Conservation (phyloP, 37 sponge, comb jelly and placozoan genomes). For the Beroe forskalii region DNA sequence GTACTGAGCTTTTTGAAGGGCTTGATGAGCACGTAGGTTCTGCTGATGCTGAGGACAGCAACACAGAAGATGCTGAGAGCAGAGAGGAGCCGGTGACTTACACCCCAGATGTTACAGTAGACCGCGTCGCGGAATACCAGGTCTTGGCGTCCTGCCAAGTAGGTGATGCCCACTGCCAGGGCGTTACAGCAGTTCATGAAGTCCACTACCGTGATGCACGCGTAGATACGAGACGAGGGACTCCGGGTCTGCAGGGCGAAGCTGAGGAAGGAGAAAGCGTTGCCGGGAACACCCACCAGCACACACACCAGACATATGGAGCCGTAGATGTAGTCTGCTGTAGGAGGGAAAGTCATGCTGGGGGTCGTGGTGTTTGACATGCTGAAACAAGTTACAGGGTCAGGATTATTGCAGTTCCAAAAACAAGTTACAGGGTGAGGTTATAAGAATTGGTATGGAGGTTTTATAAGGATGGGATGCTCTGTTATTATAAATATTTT, state of each 20-base stretch:
- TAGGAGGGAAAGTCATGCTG: neutral
- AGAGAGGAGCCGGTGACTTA: constrained; percentile 33
- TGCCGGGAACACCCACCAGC: constrained; percentile 46
- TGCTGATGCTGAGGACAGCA: neutral
- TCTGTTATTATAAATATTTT: too few species aligned
- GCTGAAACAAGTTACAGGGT: too few species aligned
- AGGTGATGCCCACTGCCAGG: constrained; percentile 21
- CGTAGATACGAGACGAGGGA: neutral
- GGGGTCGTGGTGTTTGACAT: neutral
- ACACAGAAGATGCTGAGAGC: constrained; percentile 62
- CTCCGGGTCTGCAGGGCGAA: neutral
- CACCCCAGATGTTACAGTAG: constrained; percentile 60
- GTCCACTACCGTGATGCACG: constrained; percentile 51
- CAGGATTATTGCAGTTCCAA: too few species aligned
- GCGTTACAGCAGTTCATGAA: neutral
- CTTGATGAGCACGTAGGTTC: constrained; percentile 23
- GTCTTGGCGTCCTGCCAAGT: neutral
- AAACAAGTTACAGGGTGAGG: too few species aligned
- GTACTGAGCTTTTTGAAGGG: constrained; percentile 14
- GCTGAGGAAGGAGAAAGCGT: constrained; percentile 22
- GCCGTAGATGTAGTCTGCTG: constrained; percentile 20
- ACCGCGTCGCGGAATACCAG: neutral
- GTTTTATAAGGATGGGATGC: too few species aligned
- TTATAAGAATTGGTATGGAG: too few species aligned
- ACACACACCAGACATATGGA: neutral